Conservation (phyloP, 2,888 invertebrate species). For the Odontocerum albicorne region DNA sequence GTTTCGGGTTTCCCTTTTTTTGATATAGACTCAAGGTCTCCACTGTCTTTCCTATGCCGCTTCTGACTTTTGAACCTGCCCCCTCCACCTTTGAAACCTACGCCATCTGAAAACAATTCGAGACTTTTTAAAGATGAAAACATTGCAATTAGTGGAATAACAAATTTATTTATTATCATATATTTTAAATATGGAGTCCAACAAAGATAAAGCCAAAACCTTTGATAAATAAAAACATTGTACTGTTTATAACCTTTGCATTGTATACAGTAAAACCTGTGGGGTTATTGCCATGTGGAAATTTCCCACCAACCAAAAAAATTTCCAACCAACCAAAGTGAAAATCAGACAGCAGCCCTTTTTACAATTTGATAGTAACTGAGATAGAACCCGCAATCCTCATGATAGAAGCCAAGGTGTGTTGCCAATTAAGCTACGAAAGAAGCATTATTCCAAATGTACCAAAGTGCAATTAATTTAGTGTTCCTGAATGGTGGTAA, state of each 20-base stretch:
- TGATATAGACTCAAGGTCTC: slow-evolving; percentile 48
- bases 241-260: background rate
- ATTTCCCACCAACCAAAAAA: no score
- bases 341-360: no score
- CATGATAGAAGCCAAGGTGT: no score
- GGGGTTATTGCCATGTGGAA: no score
- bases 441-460: no score
- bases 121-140: slow-evolving; percentile 4
- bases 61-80: slow-evolving; percentile 46
- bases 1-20: slow-evolving; percentile 52
- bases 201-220: background rate
- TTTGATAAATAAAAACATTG: background rate
- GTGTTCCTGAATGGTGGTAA: no score
- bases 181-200: background rate
- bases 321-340: no score
- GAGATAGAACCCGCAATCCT: no score
- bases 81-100: slow-evolving; percentile 30
- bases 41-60: slow-evolving; percentile 62
- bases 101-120: slow-evolving; percentile 16
- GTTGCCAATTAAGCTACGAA: no score
- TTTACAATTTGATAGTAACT: no score
- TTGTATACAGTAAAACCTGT: no score
- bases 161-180: slow-evolving; percentile 1
- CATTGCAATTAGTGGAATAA: background rate
- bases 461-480: no score